Evolutionary conservation across 2,113 vertebrate genomes (phyloP).

Genomic region (Corythaeola cristata): DNA sequence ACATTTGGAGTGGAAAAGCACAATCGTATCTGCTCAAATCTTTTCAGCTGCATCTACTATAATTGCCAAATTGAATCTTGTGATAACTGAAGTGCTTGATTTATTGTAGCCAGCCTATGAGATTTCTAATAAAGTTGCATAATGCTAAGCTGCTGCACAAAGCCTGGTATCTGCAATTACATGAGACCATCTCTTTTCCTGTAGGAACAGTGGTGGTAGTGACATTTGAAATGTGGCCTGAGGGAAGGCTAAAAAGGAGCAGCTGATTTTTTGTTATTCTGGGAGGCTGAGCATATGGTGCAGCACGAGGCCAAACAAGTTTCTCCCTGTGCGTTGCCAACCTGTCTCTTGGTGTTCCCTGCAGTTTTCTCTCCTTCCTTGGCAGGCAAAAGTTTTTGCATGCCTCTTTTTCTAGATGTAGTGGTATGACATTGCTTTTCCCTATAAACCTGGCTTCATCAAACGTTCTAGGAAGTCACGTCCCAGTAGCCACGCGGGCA

Average conservation of each 20-base stretch:
- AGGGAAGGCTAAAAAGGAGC: slow-evolving; percentile 7
- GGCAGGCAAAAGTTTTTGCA: neutral
- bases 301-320: slow-evolving; percentile 16
- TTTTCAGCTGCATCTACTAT: neutral
- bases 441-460: neutral
- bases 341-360: neutral
- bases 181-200: neutral
- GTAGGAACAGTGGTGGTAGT: neutral
- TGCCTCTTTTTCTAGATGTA: neutral
- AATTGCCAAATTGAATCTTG: neutral
- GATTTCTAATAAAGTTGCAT: neutral
- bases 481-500: neutral
- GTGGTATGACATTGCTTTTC: neutral
- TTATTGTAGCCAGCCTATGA: neutral
- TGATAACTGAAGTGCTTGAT: neutral
- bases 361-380: neutral
- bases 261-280: slow-evolving; percentile 53
- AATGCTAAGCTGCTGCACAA: neutral
- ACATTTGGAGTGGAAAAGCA: neutral
- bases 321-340: neutral
- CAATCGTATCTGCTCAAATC: neutral
- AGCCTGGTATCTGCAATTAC: neutral
- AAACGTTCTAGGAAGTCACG: neutral
- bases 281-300: slow-evolving; percentile 45
- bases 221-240: slow-evolving; percentile 12